Evolutionary conservation across 1,140 invertebrate species (phyloP).

Genomic region (Cotesia chilonis): DNA sequence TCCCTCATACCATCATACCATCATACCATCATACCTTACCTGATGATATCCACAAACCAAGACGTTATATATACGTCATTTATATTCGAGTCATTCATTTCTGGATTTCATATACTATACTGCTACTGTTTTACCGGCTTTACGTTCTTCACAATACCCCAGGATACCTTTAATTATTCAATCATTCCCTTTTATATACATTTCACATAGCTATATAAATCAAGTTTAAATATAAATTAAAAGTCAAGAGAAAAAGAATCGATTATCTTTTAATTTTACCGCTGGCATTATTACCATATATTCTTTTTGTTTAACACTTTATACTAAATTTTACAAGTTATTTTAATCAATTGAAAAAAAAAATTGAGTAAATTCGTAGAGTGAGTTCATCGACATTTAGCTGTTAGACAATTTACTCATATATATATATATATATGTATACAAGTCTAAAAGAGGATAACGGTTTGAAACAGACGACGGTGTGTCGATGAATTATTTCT

Average conservation of each 20-base stretch:
- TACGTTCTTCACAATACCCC: conserved; percentile 19
- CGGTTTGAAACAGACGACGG: conserved; percentile 3
- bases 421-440: too few relatives aligned
- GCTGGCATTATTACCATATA: not conserved
- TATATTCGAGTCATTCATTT: conserved; percentile 49
- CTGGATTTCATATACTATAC: conserved; percentile 32
- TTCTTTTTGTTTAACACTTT: not conserved
- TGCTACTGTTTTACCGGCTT: conserved; percentile 35
- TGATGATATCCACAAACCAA: not conserved
- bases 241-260: conserved; percentile 4
- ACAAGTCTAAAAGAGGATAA: conserved; percentile 9
- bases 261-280: conserved; percentile 10
- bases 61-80: conserved; percentile 42
- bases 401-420: too few relatives aligned
- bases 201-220: too few relatives aligned
- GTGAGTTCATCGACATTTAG: conserved; percentile 17
- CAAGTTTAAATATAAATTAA: too few relatives aligned
- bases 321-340: not conserved
- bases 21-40: not conserved
- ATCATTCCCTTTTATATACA: conserved; percentile 13
- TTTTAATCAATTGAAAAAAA: too few relatives aligned
- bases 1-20: too few relatives aligned
- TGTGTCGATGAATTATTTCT: conserved; percentile 19
- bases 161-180: conserved; percentile 49
- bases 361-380: too few relatives aligned